Evolutionary conservation across 2,113 vertebrate genomes (phyloP).

Genomic region (Malaclemys terrapin): DNA sequence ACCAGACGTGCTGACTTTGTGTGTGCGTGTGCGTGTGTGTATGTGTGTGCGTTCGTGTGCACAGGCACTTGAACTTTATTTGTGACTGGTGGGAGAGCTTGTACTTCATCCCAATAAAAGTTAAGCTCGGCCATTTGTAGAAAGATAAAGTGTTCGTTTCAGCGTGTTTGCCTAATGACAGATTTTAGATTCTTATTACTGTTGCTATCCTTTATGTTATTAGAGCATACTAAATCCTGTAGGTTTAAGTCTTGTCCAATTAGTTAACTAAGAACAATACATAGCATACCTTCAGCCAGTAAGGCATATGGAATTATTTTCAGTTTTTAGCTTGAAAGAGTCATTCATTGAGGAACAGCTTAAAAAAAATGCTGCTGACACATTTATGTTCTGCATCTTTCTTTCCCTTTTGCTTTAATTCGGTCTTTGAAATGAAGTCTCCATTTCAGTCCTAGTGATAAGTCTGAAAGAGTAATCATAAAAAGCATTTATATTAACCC

Average conservation of each 20-base stretch:
- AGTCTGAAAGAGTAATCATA: constrained; percentile 52
- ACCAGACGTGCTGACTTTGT: background rate
- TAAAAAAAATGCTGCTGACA: constrained; percentile 66
- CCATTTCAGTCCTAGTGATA: constrained; percentile 21
- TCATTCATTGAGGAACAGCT: constrained; percentile 66
- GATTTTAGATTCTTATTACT: constrained; percentile 58
- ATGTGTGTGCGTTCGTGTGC: too few species aligned
- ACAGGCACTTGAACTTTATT: background rate
- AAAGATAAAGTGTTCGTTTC: constrained; percentile 59
- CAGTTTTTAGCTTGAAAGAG: constrained; percentile 52
- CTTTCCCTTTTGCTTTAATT: constrained; percentile 55
- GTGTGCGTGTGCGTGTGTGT: background rate
- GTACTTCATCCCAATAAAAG: constrained; percentile 52
- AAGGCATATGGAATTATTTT: constrained; percentile 68
- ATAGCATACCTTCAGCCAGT: constrained; percentile 35
- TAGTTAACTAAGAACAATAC: constrained; percentile 58
- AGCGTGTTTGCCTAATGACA: constrained; percentile 64
- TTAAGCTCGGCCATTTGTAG: constrained; percentile 61
- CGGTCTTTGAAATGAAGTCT: constrained; percentile 69
- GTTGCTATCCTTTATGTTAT: constrained; percentile 58
- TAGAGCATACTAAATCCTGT: constrained; percentile 56
- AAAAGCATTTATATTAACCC: constrained; percentile 28
- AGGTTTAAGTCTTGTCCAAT: constrained; percentile 65
- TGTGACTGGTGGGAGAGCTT: constrained; percentile 10
- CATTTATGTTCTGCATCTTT: constrained; percentile 64